These are phyloP conservation scores for Pagetopsis macropterus DNA, from an alignment of 2,797 vertebrate species.

Conservation along the genomic window DNA sequence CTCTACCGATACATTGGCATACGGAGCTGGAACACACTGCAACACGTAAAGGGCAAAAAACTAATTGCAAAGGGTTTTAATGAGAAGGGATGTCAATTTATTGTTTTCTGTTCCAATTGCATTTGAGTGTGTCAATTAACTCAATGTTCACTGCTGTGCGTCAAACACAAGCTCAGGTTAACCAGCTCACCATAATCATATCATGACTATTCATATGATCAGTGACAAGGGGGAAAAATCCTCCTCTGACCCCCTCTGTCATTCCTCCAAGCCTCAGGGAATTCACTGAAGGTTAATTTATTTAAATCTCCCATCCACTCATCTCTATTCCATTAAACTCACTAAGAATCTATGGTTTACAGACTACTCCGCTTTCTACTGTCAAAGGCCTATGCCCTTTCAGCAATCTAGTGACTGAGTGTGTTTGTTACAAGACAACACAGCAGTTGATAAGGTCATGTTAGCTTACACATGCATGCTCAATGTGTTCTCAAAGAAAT, in stretches of 20 bases:
- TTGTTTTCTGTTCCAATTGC: constrained; percentile 5
- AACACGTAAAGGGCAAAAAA: constrained; percentile 19
- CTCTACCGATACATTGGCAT: constrained; percentile 16
- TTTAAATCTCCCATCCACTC: constrained; percentile 87
- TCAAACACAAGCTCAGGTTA: constrained; percentile 26
- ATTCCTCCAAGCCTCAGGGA: constrained; percentile 76
- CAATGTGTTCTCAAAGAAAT: constrained; percentile 29
- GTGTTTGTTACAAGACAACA: constrained; percentile 47
- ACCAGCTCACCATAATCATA: constrained; percentile 54
- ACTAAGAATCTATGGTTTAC: constrained; percentile 87
- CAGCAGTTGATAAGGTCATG: constrained; percentile 70
- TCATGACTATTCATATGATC: constrained; percentile 83
- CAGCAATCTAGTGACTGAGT: constrained; percentile 35
- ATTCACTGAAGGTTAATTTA: constrained; percentile 90
- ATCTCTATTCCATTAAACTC: constrained; percentile 87
- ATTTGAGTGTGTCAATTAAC: constrained; percentile 10
- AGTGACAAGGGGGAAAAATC: constrained; percentile 74
- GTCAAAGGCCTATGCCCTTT: constrained; percentile 77
- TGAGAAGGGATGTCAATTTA: background rate
- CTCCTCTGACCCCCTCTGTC: constrained; percentile 76
- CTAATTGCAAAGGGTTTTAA: constrained; percentile 15
- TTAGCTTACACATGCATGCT: constrained; percentile 45
- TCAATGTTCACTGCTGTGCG: background rate
- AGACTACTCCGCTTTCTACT: constrained; percentile 84
- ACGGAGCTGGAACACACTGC: constrained; percentile 9